Conservation (phyloP, 2,888 invertebrate species). For the Cheilosia grossa region DNA sequence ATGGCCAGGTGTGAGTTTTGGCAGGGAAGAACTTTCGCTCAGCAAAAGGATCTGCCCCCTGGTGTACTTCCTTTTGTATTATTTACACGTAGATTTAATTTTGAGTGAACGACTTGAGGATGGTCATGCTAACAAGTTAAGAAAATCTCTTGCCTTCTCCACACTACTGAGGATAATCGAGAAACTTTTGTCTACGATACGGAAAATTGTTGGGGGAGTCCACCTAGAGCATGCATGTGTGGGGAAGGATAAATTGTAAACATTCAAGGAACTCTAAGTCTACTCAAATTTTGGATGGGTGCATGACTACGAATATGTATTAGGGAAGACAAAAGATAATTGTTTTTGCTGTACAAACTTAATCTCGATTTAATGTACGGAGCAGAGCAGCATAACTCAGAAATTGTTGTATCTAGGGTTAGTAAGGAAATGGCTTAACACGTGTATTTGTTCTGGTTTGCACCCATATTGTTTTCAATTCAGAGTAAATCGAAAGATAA, state of each 20-base stretch:
- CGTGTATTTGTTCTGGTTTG: neutral
- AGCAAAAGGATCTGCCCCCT: conserved; percentile 54
- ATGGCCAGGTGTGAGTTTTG: conserved; percentile 1
- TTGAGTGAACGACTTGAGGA: conserved; percentile 62
- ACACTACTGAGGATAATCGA: conserved; percentile 54
- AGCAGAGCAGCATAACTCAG: conserved; percentile 11
- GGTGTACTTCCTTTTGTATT: conserved; percentile 53
- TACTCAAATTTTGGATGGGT: conserved; percentile 26
- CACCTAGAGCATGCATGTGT: conserved; percentile 31
- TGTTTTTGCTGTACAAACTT: conserved; percentile 65
- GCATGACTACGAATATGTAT: neutral
- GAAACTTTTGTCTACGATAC: conserved; percentile 34
- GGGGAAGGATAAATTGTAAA: conserved; percentile 52
- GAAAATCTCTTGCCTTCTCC: conserved; percentile 52
- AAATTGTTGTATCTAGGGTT: neutral
- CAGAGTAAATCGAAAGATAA: neutral
- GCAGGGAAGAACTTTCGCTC: conserved; percentile 24
- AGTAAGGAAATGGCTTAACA: neutral
- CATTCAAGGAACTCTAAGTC: conserved; percentile 48
- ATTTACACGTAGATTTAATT: conserved; percentile 72
- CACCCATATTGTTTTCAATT: conserved; percentile 17
- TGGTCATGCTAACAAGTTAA: conserved; percentile 49
- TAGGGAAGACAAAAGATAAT: conserved; percentile 44
- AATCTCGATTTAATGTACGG: conserved; percentile 54
- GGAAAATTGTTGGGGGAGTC: conserved; percentile 7